phyloP scores from a whole-genome alignment of 2,797 vertebrate genomes.

The Crocidura indochinensis region DNA sequence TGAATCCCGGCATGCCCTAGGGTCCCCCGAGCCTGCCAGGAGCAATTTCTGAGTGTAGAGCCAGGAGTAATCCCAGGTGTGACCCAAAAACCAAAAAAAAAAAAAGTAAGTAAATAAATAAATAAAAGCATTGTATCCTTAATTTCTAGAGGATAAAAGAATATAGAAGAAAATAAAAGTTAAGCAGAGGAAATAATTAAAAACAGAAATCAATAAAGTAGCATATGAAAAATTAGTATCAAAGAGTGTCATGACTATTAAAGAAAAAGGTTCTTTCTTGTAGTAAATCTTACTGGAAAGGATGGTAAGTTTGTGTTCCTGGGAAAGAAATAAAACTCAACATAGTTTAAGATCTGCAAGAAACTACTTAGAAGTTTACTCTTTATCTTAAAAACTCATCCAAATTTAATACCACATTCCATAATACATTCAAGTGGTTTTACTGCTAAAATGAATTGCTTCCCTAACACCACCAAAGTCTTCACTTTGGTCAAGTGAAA shows the following conservation, averaged over 20 bases:
- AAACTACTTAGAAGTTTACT: conserved; percentile 11
- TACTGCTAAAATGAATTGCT: neutral
- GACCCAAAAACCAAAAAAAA: too few species aligned
- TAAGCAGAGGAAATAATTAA: conserved; percentile 2
- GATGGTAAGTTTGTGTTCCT: neutral
- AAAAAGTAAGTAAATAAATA: too few species aligned
- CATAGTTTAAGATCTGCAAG: neutral
- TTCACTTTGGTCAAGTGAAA: too few species aligned
- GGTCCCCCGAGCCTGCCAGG: too few species aligned
- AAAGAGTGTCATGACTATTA: neutral
- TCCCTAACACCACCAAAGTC: neutral
- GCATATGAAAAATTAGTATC: neutral
- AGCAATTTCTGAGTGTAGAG: too few species aligned
- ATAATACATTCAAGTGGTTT: neutral
- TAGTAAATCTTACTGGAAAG: neutral
- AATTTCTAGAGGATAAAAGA: neutral
- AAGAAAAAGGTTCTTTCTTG: neutral
- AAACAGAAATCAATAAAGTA: conserved; percentile 23
- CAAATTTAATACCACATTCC: neutral
- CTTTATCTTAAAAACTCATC: conserved; percentile 5
- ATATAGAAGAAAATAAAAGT: neutral
- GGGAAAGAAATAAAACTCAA: neutral
- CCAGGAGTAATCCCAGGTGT: too few species aligned
- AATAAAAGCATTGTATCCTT: too few species aligned
- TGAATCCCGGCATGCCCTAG: too few species aligned